Conservation (phyloP, 2,888 invertebrate species). For the Gastracanthus pulcherrimus region DNA sequence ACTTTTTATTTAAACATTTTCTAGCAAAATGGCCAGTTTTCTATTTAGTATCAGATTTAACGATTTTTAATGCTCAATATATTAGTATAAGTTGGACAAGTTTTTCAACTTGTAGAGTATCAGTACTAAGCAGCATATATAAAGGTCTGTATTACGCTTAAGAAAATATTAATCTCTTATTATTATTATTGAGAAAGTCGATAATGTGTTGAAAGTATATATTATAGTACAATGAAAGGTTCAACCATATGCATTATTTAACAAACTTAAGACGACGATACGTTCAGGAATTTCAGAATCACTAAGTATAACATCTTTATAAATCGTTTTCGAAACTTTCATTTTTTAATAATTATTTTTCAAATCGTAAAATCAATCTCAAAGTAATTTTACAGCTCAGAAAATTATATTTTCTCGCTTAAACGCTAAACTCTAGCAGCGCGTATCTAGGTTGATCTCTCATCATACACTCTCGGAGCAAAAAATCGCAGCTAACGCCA, state of each 20-base stretch:
- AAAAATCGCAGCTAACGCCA: not conserved
- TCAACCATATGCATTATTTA: not conserved
- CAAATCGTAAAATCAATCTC: not conserved
- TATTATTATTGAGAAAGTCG: not conserved
- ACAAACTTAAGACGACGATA: not conserved
- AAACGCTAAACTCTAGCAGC: not conserved
- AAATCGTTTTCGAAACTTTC: not conserved
- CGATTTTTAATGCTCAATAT: no score
- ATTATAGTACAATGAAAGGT: not conserved
- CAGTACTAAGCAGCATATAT: no score
- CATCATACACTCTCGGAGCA: not conserved
- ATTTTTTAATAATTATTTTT: not conserved
- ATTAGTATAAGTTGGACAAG: no score
- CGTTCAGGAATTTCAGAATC: not conserved
- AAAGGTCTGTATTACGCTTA: no score
- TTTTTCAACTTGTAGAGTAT: no score
- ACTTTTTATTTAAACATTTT: no score
- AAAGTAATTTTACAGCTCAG: not conserved
- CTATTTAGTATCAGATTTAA: no score
- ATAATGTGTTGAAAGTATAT: not conserved
- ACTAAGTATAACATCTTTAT: not conserved
- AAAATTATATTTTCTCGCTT: no score
- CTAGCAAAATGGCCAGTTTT: no score
- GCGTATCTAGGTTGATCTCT: not conserved
- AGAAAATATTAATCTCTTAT: not conserved